These are phyloP conservation scores for Meriones psammophilus DNA, from an alignment of 2,797 vertebrate species.

Conservation along the genomic window DNA sequence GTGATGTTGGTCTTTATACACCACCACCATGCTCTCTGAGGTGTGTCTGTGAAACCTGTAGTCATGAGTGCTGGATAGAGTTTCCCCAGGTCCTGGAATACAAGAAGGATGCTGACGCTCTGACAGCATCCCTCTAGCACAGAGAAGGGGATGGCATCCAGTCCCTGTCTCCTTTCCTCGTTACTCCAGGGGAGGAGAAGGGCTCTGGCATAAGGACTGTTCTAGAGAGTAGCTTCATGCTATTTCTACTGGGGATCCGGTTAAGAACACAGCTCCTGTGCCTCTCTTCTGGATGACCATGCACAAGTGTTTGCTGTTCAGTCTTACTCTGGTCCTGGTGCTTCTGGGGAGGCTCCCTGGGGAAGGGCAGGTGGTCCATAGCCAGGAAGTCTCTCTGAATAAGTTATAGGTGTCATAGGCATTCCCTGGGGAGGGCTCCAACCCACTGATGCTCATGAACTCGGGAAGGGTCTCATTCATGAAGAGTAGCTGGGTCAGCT, in stretches of 20 bases:
- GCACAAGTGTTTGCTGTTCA: not conserved
- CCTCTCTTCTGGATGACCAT: not conserved
- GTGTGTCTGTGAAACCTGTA: not conserved
- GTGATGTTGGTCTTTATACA: fast-evolving
- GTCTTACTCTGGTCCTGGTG: not conserved
- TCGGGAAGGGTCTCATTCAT: not conserved
- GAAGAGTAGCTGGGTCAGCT: not conserved
- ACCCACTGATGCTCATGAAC: not conserved
- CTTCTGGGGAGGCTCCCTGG: not conserved
- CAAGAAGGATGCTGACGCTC: not conserved
- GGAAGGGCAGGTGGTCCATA: not conserved
- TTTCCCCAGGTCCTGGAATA: not conserved
- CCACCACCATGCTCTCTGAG: not conserved
- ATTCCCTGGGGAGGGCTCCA: not conserved
- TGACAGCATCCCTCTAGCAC: not conserved
- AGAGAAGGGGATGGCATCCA: not conserved
- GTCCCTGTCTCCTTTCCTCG: not conserved
- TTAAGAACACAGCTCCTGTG: not conserved
- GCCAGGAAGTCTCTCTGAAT: not conserved
- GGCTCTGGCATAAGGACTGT: not conserved
- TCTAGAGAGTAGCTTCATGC: not conserved
- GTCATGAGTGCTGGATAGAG: not conserved
- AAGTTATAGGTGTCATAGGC: not conserved
- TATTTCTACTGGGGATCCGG: not conserved
- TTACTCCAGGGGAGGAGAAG: not conserved